phyloP scores from a whole-genome alignment of 35 echinoderm and acorn worm species.

The Lytechinus pictus region DNA sequence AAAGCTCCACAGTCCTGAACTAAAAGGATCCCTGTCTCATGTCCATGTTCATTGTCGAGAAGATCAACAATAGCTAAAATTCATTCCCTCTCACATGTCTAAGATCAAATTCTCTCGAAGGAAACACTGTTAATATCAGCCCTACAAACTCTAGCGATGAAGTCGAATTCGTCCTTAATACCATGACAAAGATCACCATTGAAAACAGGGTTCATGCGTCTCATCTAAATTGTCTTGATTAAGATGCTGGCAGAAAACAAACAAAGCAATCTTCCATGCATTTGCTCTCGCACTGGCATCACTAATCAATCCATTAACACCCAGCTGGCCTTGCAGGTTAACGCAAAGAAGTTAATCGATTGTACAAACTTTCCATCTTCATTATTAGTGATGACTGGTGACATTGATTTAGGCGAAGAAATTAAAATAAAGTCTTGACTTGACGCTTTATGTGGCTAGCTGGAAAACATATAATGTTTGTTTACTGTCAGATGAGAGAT shows the following conservation, averaged over 20 bases:
- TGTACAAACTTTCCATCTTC: not conserved
- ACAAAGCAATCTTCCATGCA: not conserved
- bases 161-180: no score
- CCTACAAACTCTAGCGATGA: no score
- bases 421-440: not conserved
- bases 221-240: not conserved
- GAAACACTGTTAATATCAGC: no score
- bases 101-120: no score
- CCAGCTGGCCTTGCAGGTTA: not conserved
- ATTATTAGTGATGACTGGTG: not conserved
- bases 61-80: no score
- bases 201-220: not conserved
- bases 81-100: no score
- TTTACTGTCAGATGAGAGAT: no score
- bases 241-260: not conserved
- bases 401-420: not conserved
- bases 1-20: no score
- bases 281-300: not conserved
- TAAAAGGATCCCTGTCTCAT: no score
- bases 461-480: no score
- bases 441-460: no score
- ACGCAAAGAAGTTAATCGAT: not conserved
- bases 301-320: not conserved
- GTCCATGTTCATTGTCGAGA: no score
- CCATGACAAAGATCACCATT: not conserved